A percentile compares a stretch with the other conserved stretches of the same genome.
These are phyloP conservation scores for Pyrgus malvae DNA, from an alignment of 2,888 invertebrate species.

Conservation along the genomic window DNA sequence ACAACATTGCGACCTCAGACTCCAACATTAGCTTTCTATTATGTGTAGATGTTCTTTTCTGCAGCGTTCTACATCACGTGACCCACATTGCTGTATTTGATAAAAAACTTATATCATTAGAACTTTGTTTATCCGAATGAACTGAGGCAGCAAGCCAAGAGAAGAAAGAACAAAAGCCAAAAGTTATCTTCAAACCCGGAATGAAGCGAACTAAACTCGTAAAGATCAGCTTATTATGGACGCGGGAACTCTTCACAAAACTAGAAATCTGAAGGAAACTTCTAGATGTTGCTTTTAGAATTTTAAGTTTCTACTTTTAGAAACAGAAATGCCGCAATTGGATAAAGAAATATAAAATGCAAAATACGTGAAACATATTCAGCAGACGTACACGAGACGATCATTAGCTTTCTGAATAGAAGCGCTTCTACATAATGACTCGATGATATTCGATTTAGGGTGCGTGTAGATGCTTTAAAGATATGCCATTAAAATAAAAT, in stretches of 20 bases:
- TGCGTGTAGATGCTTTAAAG: no score
- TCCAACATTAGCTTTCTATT: no score
- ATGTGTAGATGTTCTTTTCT: no score
- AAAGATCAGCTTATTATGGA: conserved; percentile 10
- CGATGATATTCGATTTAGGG: no score
- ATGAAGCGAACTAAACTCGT: background rate
- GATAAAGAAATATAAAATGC: background rate
- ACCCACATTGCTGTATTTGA: no score
- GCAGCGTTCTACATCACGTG: no score
- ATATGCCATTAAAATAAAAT: no score
- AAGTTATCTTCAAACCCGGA: conserved; percentile 1
- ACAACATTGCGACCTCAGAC: no score
- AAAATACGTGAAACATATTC: background rate
- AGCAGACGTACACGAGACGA: no score
- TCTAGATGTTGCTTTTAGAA: background rate
- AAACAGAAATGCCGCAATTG: no score
- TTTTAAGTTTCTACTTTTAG: background rate
- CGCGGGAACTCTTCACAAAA: background rate
- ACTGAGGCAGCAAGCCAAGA: background rate
- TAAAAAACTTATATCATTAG: background rate
- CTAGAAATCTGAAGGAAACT: conserved; percentile 13
- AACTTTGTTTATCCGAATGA: background rate
- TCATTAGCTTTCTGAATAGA: no score
- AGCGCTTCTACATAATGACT: no score
- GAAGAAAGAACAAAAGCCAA: background rate